These are phyloP conservation scores for Notiomystis cincta DNA, from an alignment of 2,113 vertebrate genomes.

Conservation along the genomic window DNA sequence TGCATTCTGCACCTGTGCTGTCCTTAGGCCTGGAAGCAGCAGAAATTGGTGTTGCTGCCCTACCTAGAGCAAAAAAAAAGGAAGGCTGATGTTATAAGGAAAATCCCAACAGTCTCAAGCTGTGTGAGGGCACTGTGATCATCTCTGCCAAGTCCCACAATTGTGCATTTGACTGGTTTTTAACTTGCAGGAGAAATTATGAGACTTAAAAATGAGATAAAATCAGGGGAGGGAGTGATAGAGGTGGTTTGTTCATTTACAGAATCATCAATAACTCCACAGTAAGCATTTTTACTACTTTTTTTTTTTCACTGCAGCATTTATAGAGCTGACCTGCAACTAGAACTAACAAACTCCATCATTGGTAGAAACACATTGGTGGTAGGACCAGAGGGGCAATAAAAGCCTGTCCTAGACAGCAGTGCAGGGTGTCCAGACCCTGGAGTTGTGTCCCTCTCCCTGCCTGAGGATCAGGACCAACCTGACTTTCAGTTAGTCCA, in stretches of 20 bases:
- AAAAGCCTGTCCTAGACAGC: neutral
- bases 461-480: neutral
- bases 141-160: neutral
- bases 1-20: neutral
- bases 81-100: neutral
- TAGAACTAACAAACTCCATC: neutral
- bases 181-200: neutral
- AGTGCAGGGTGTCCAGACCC: neutral
- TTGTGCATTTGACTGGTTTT: neutral
- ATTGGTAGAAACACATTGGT: neutral
- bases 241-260: neutral
- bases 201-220: neutral
- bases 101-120: neutral
- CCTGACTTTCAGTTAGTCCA: neutral
- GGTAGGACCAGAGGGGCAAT: neutral
- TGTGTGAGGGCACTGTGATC: neutral
- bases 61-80: neutral
- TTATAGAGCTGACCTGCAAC: neutral
- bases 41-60: neutral
- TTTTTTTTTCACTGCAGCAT: neutral
- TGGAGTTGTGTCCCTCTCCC: accelerated
- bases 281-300: neutral
- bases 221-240: neutral
- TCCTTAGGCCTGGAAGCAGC: neutral
- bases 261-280: neutral